Percentiles rank a stretch among this genome's conserved stretches.
Conservation (phyloP, 2,797 vertebrate species). For the Limnodromus scolopaceus region DNA sequence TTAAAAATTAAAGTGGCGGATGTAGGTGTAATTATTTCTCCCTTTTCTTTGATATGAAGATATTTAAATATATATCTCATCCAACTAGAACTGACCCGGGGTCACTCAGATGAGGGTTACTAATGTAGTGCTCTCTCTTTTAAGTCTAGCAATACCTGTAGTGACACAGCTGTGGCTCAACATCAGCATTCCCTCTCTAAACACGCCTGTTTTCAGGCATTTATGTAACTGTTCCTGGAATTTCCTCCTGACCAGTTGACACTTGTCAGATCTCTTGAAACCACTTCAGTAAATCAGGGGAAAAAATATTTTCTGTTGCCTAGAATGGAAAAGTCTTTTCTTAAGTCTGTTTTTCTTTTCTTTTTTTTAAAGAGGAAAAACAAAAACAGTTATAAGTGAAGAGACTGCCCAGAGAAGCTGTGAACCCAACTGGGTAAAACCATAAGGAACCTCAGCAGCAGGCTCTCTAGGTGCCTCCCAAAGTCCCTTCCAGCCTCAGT, state of each 20-base stretch:
- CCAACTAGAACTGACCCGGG: background rate
- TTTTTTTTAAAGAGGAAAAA: background rate
- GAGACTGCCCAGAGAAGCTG: background rate
- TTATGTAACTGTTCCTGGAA: constrained; percentile 30
- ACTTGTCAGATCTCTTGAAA: constrained; percentile 33
- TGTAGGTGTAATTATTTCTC: background rate
- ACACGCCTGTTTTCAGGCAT: background rate
- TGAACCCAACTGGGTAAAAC: background rate
- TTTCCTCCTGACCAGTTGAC: constrained; percentile 34
- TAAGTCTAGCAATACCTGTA: background rate
- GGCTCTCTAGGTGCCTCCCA: background rate
- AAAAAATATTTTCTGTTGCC: background rate
- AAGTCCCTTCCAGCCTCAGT: background rate
- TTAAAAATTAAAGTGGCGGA: background rate
- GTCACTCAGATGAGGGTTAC: background rate
- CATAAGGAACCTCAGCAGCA: background rate
- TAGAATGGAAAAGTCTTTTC: background rate
- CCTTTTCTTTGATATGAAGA: background rate
- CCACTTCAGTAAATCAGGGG: background rate
- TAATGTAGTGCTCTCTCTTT: background rate
- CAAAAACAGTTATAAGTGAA: background rate
- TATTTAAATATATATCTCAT: background rate
- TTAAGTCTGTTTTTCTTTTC: background rate
- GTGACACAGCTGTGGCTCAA: background rate
- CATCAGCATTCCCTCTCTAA: background rate